A percentile compares a stretch with the other conserved stretches of the same genome.
phyloP scores from a whole-genome alignment of 1,140 invertebrate genomes.

The Potamilus streckersoni region DNA sequence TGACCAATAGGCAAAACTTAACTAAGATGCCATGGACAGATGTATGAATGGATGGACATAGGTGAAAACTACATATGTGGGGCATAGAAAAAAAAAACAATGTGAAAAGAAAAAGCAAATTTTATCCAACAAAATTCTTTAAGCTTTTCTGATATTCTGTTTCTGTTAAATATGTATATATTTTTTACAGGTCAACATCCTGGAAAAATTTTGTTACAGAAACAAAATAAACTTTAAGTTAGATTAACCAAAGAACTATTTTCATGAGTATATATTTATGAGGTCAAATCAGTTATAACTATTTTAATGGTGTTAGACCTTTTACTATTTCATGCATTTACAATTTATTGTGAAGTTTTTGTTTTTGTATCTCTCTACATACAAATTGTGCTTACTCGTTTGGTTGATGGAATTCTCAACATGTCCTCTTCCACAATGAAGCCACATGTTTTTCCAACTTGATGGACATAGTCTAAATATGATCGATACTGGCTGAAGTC shows the following conservation, averaged over 20 bases:
- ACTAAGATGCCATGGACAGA: no score
- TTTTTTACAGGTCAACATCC: no score
- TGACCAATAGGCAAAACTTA: no score
- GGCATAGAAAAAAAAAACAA: no score
- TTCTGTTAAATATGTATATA: no score
- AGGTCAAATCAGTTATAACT: neutral
- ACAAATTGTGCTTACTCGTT: conserved; percentile 67
- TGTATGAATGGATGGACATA: no score
- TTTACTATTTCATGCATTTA: neutral
- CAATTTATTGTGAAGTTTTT: neutral
- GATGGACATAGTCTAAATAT: conserved; percentile 83
- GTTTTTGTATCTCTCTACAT: neutral
- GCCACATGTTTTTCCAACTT: conserved; percentile 80
- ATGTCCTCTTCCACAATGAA: conserved; percentile 84
- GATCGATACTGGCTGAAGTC: conserved; percentile 76
- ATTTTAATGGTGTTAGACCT: no score
- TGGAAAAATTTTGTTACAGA: neutral
- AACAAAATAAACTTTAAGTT: neutral
- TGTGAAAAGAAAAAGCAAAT: no score
- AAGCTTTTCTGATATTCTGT: no score
- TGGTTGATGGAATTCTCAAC: conserved; percentile 95
- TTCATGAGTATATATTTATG: neutral
- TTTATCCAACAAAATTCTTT: no score
- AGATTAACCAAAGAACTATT: neutral
- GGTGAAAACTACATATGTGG: no score